Percentiles rank a stretch among this genome's conserved stretches.
These are phyloP conservation scores for Rafetus swinhoei DNA, from an alignment of 2,113 vertebrate genomes.

Conservation along the genomic window DNA sequence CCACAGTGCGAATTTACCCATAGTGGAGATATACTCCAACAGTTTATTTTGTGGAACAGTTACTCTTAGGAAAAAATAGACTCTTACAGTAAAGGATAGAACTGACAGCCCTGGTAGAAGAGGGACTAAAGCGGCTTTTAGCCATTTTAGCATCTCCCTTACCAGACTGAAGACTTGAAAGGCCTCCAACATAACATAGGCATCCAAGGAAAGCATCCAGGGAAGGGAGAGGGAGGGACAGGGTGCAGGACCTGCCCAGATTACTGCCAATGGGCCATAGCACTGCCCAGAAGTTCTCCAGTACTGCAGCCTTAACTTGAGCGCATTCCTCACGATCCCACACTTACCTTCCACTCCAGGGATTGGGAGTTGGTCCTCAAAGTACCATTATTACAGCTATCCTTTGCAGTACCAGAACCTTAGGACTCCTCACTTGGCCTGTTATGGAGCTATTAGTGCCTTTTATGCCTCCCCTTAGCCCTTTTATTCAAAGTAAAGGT, in stretches of 20 bases:
- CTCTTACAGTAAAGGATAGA: neutral
- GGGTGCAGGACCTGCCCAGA: too few species aligned
- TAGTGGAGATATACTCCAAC: too few species aligned
- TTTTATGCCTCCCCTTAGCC: neutral
- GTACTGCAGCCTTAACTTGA: neutral
- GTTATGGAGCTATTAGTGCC: neutral
- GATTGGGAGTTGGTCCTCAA: neutral
- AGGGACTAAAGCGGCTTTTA: neutral
- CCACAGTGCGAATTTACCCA: too few species aligned
- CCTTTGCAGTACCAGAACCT: neutral
- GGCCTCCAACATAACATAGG: neutral
- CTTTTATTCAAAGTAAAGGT: neutral
- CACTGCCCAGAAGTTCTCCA: neutral
- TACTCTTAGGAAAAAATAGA: neutral
- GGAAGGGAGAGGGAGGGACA: too few species aligned
- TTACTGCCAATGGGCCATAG: neutral
- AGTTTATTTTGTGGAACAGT: neutral
- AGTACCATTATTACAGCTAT: neutral
- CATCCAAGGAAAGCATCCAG: too few species aligned
- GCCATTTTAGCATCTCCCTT: neutral
- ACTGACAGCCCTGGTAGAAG: neutral
- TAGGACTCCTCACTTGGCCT: neutral
- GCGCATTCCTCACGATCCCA: neutral
- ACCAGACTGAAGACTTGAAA: neutral
- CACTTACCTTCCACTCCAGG: rapidly evolving